Base-by-base conservation (phyloP, 2,888 invertebrate genomes). In the Chalcis sispes region DNA sequence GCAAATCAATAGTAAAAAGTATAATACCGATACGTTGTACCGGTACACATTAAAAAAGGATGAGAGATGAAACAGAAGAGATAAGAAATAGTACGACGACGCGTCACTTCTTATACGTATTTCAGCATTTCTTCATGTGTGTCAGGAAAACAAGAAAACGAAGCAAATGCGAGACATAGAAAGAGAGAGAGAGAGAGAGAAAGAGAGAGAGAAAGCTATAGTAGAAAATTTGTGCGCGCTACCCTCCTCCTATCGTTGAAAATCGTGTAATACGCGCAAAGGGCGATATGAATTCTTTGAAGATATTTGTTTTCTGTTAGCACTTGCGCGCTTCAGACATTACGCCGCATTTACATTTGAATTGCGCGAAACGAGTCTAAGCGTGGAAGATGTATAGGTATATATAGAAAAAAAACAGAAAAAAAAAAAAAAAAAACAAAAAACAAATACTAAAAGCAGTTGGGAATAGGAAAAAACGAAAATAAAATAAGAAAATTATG, bases 281-380 rank as follows among this genome's bases (percentile, higher is more conserved):
- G 29, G 29, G 40, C 48, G 59, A 71, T 71, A 71, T 75, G 71
- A 75, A 75, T 75, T 75, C 71, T 71, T 71, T 65, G 59, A 54
- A 71, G 71, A 75, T 75, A 75, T 75, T 71, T 75, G 59, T 71
- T 75, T 56, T 69, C 69, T 64, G 74, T 64, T 69, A 75, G 74
- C 69, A 29, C 64, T 3, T 15, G 46, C 54, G 56, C 64, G 56
- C 46, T 64, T 48, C 58, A 62, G 69, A 75, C 64, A 70, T 75
- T 70, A 64, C 54, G 69, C 64, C 61, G 64, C 46, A 75, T 75
- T 75, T 75, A 64, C 75, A 75, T 75, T 61, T 70, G 69, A 75
- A 75, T 75, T 62, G 69, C 50, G 66, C 46, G 50, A 50, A 36
- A 25, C 40, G 66, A 54, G 52, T 66, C 23, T 40, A 29, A 40